A percentile compares a stretch with the other conserved stretches of the same genome.
Conservation (phyloP, 2,888 invertebrate species). For the Acrocyrtus sp. region DNA sequence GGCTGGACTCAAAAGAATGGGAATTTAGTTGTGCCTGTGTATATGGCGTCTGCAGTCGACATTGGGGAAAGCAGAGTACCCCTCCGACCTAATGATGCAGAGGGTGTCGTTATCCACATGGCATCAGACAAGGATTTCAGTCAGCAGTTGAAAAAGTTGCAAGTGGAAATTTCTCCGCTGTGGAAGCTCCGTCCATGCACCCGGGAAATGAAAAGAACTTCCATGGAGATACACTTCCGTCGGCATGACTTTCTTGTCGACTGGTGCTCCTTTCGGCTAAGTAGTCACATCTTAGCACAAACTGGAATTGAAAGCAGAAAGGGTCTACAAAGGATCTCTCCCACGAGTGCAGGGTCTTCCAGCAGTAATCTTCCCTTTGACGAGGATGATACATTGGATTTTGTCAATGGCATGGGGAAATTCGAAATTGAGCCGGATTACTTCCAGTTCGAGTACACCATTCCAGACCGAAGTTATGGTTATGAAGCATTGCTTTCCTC, state of each 20-base stretch:
- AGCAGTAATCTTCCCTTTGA: too few species aligned
- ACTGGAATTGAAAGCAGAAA: background rate
- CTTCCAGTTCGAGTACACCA: slow-evolving; percentile 42
- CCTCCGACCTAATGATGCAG: slow-evolving; percentile 82
- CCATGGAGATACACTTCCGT: slow-evolving; percentile 84
- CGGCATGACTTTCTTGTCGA: slow-evolving; percentile 82
- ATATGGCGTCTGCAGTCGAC: slow-evolving; percentile 85
- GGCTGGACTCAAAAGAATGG: slow-evolving; percentile 57
- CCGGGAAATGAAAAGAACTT: slow-evolving; percentile 83
- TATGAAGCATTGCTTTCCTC: slow-evolving; percentile 57
- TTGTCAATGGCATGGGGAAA: slow-evolving; percentile 23
- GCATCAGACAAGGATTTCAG: slow-evolving; percentile 83
- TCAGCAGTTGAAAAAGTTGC: slow-evolving; percentile 73
- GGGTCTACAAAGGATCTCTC: background rate
- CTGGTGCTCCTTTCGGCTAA: slow-evolving; percentile 90
- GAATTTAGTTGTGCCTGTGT: slow-evolving; percentile 76
- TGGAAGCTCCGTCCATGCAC: slow-evolving; percentile 83
- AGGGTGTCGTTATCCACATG: slow-evolving; percentile 85
- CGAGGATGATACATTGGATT: slow-evolving; percentile 36
- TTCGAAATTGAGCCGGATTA: slow-evolving; percentile 30
- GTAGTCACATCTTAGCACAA: too few species aligned
- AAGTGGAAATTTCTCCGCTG: slow-evolving; percentile 84
- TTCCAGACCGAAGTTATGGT: slow-evolving; percentile 59
- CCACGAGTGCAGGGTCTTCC: too few species aligned
- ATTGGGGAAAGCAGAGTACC: slow-evolving; percentile 83